A percentile compares a stretch with the other conserved stretches of the same genome.
Conservation (phyloP, 2,113 vertebrate genomes). For the Merops nubicus region DNA sequence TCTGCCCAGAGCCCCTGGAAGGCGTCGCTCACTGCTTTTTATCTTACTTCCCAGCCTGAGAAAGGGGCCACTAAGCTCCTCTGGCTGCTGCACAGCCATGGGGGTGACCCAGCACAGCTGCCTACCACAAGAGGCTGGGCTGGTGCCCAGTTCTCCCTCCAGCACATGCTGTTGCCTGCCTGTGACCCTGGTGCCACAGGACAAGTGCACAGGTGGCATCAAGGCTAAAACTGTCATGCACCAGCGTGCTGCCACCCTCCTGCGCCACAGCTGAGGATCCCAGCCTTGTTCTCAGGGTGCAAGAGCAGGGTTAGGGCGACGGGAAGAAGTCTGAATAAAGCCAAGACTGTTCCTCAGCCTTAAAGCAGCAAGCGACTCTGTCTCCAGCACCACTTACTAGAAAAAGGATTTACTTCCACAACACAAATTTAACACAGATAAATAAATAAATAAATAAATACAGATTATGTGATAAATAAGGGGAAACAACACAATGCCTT, state of each 20-base stretch:
- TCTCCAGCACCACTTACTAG: conserved; percentile 6
- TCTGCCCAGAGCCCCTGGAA: neutral
- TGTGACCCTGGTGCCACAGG: neutral
- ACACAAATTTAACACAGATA: neutral
- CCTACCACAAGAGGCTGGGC: neutral
- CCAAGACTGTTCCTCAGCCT: neutral
- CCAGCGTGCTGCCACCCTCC: neutral
- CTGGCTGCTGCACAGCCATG: neutral
- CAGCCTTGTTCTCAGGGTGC: neutral
- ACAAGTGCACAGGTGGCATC: neutral
- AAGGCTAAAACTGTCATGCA: neutral
- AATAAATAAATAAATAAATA: conserved; percentile 39
- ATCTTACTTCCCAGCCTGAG: neutral
- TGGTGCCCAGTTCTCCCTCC: neutral
- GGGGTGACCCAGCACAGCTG: neutral
- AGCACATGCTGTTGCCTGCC: neutral
- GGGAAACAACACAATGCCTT: neutral
- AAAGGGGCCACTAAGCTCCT: neutral
- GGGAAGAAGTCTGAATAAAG: neutral
- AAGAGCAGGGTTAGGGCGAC: neutral
- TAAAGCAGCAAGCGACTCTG: neutral
- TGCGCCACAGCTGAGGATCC: neutral
- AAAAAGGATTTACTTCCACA: conserved; percentile 67
- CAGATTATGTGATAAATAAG: conserved; percentile 4
- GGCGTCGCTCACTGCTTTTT: neutral